Evolutionary conservation across 2,888 invertebrate genomes (phyloP).

Genomic region (Eupithecia inturbata): DNA sequence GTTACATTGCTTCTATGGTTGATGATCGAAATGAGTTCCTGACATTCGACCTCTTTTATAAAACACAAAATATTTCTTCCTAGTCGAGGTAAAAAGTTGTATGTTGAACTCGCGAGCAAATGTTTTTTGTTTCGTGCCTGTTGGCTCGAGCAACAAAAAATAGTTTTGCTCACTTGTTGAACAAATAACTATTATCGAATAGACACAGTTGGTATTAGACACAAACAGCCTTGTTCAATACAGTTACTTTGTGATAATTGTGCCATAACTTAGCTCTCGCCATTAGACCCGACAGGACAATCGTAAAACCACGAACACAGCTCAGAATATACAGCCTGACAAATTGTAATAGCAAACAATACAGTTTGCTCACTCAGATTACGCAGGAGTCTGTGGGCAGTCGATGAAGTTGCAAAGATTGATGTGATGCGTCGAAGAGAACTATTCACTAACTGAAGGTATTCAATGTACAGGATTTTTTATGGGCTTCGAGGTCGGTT

Average conservation of each 20-base stretch:
- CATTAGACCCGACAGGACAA: slow-evolving; percentile 59
- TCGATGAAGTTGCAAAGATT: background rate
- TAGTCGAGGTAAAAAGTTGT: no score
- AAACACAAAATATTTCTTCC: no score
- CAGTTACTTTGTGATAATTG: slow-evolving; percentile 46
- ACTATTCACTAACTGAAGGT: background rate
- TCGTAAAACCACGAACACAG: slow-evolving; percentile 47
- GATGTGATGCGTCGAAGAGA: background rate
- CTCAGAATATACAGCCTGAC: slow-evolving; percentile 31
- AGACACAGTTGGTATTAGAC: background rate
- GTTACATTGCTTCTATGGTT: no score
- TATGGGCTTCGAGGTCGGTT: no score
- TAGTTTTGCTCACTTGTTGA: no score
- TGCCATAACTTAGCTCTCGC: slow-evolving; percentile 53
- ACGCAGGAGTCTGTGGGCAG: background rate
- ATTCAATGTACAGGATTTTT: background rate
- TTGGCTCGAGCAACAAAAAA: no score
- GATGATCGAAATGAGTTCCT: no score
- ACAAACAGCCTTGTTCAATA: slow-evolving; percentile 19
- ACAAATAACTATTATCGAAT: no score
- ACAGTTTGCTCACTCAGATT: background rate
- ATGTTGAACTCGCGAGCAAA: no score
- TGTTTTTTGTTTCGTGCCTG: no score
- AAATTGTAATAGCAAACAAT: background rate
- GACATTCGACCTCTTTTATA: no score